Evolutionary conservation across 1,140 invertebrate species (phyloP).

Genomic region (Zaprionus camerounensis): DNA sequence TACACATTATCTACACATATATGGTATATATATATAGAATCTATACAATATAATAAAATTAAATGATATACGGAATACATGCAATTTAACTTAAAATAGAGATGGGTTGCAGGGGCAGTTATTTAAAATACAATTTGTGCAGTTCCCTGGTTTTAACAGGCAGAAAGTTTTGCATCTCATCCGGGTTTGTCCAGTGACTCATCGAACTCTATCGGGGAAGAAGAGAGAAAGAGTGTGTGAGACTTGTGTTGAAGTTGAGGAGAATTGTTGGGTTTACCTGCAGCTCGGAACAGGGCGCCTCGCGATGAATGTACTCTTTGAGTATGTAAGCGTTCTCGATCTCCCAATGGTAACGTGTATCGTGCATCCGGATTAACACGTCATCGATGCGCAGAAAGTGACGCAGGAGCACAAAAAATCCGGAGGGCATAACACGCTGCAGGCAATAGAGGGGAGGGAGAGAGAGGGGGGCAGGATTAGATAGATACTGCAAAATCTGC

Average conservation of each 20-base stretch:
- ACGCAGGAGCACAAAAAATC: conserved; percentile 95
- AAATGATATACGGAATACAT: conserved; percentile 20
- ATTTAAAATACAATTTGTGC: conserved; percentile 85
- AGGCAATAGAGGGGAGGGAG: conserved; percentile 67
- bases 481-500: neutral
- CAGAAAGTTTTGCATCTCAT: conserved; percentile 86
- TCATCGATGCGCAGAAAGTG: conserved; percentile 97
- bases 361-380: conserved; percentile 94
- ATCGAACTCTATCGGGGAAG: conserved; percentile 82
- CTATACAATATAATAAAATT: conserved; percentile 13
- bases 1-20: conserved; percentile 21
- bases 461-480: neutral
- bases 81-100: neutral
- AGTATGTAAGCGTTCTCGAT: conserved; percentile 90
- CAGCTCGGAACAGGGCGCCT: conserved; percentile 86
- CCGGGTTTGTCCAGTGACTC: conserved; percentile 85
- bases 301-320: conserved; percentile 90
- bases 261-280: conserved; percentile 28
- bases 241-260: neutral
- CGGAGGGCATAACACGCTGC: conserved; percentile 97
- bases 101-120: neutral
- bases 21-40: conserved; percentile 16
- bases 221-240: neutral
- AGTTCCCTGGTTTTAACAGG: conserved; percentile 84
- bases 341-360: conserved; percentile 96